These are phyloP conservation scores for Istiophorus platypterus DNA, from an alignment of 2,113 vertebrate genomes.

Conservation along the genomic window DNA sequence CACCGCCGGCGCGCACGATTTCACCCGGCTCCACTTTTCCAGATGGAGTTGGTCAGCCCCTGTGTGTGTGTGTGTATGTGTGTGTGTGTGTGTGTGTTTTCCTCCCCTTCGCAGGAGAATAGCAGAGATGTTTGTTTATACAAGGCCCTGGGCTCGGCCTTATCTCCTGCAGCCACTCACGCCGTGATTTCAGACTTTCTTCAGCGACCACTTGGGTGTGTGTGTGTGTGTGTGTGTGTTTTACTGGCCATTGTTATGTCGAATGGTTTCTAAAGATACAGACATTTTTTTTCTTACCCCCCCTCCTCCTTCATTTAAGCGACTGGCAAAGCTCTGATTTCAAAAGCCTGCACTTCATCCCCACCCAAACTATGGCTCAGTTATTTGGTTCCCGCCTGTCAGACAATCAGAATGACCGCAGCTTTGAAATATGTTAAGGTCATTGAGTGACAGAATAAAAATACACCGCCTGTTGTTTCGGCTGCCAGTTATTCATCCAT, in stretches of 20 bases:
- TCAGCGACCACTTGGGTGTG: slow-evolving; percentile 54
- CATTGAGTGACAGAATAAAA: not conserved
- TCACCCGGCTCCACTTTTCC: slow-evolving; percentile 81
- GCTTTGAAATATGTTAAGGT: slow-evolving; percentile 17
- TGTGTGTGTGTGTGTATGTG: slow-evolving; percentile 58
- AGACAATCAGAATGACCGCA: slow-evolving; percentile 52
- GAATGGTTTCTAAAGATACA: slow-evolving; percentile 82
- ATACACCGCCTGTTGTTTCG: not conserved
- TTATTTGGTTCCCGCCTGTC: slow-evolving; percentile 43
- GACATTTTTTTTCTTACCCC: slow-evolving; percentile 35
- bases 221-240: slow-evolving; percentile 28
- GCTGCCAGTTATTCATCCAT: not conserved
- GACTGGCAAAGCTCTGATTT: slow-evolving; percentile 68
- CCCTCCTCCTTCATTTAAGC: slow-evolving; percentile 69
- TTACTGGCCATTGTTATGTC: slow-evolving; percentile 83
- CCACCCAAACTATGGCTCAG: slow-evolving; percentile 41
- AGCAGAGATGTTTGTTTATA: slow-evolving; percentile 82
- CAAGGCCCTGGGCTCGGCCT: slow-evolving; percentile 75
- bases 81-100: slow-evolving; percentile 48
- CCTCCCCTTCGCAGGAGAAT: slow-evolving; percentile 45
- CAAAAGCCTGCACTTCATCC: slow-evolving; percentile 54
- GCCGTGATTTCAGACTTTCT: slow-evolving; percentile 85
- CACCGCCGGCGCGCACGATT: slow-evolving; percentile 70
- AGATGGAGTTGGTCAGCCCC: slow-evolving; percentile 74
- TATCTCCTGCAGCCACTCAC: slow-evolving; percentile 86